Conservation (phyloP, 2,113 vertebrate genomes). For the Gadus chalcogrammus region DNA sequence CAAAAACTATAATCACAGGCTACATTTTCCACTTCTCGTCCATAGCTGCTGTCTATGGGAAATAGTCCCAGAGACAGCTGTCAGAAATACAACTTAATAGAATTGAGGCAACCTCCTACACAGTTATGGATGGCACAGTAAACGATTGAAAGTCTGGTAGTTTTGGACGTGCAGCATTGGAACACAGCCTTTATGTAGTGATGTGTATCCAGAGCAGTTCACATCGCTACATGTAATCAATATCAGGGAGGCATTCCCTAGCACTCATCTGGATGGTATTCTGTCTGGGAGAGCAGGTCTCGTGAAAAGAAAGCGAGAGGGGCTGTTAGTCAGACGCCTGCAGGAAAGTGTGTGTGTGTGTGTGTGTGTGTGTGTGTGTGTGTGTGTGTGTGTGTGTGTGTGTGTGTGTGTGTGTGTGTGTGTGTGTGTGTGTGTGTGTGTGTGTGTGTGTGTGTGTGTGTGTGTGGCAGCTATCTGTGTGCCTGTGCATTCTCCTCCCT, state of each 20-base stretch:
- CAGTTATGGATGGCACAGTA: too few relatives aligned
- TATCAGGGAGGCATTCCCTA: constrained; percentile 30
- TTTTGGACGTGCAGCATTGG: too few relatives aligned
- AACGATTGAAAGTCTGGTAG: too few relatives aligned
- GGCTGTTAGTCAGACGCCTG: constrained; percentile 59
- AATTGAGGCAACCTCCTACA: too few relatives aligned
- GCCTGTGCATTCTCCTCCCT: constrained; percentile 33
- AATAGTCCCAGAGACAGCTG: too few relatives aligned
- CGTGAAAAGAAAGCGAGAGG: constrained; percentile 55
- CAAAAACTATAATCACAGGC: too few relatives aligned
- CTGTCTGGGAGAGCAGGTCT: constrained; percentile 49
- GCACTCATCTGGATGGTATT: constrained; percentile 41
- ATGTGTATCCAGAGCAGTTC: not conserved
- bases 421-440: too few relatives aligned
- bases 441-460: too few relatives aligned
- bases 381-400: too few relatives aligned
- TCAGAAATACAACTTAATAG: too few relatives aligned
- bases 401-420: too few relatives aligned
- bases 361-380: constrained; percentile 11
- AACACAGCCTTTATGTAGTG: not conserved
- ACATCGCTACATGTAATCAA: constrained; percentile 34
- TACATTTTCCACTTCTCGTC: not conserved
- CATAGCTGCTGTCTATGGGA: not conserved
- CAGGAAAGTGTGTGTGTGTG: constrained; percentile 39
- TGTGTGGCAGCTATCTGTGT: constrained; percentile 44